These are phyloP conservation scores for Aphaenogaster rudis DNA, from an alignment of 1,140 invertebrate genomes.

Conservation along the genomic window DNA sequence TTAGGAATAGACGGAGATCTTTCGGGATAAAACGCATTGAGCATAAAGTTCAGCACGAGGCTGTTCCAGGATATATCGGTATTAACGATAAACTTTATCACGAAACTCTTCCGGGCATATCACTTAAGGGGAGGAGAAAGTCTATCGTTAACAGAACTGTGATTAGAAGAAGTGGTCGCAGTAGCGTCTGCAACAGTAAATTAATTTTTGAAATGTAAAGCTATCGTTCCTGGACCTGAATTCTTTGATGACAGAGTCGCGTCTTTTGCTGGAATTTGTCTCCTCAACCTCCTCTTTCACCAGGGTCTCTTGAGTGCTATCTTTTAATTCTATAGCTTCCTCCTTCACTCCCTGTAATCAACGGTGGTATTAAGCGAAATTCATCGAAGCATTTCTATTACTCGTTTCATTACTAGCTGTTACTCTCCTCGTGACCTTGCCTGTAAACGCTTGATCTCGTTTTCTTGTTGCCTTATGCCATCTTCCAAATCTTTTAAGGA, in stretches of 20 bases:
- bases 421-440: conserved; percentile 63
- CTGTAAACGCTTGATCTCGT: conserved; percentile 90
- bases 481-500: conserved; percentile 90
- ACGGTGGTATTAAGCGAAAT: not conserved
- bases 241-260: conserved; percentile 89
- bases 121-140: no score
- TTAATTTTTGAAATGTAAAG: not conserved
- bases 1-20: no score
- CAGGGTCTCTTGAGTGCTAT: conserved; percentile 89
- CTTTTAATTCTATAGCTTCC: conserved; percentile 90
- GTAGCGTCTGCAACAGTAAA: not conserved
- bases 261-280: conserved; percentile 88
- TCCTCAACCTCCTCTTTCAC: conserved; percentile 90
- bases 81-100: no score
- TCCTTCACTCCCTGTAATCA: conserved; percentile 88
- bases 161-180: not conserved
- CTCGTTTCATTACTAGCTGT: not conserved
- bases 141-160: not conserved
- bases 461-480: conserved; percentile 89
- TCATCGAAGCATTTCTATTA: not conserved
- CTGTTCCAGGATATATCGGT: no score
- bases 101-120: no score
- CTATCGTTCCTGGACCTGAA: conserved; percentile 78
- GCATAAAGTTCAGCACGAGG: no score
- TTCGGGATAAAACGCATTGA: no score